Percentiles rank a stretch among this genome's conserved stretches.
These are phyloP conservation scores for Lepidostoma basale DNA, from an alignment of 1,140 invertebrate species.

Conservation along the genomic window DNA sequence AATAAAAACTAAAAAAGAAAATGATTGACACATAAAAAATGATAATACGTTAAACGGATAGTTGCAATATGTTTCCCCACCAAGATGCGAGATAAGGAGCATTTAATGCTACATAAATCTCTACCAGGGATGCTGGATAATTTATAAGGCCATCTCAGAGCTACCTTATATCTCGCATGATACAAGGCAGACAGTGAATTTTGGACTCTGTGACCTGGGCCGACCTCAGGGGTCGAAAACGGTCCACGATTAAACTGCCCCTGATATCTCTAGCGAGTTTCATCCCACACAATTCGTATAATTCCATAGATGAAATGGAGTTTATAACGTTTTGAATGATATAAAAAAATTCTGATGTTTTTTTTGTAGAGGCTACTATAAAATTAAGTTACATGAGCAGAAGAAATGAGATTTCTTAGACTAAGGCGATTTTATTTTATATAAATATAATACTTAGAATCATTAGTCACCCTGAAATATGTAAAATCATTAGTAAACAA, in stretches of 20 bases:
- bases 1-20: neutral
- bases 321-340: too few relatives aligned
- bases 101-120: constrained; percentile 30
- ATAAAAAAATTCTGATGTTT: too few relatives aligned
- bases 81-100: constrained; percentile 21
- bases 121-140: constrained; percentile 9
- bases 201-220: neutral
- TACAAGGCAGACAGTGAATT: constrained; percentile 2
- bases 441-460: too few relatives aligned
- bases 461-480: too few relatives aligned
- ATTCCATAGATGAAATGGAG: too few relatives aligned
- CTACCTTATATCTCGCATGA: constrained; percentile 1
- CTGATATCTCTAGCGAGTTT: too few relatives aligned
- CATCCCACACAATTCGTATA: too few relatives aligned
- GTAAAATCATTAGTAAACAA: too few relatives aligned
- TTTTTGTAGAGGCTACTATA: too few relatives aligned
- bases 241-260: neutral
- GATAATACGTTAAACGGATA: neutral
- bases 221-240: neutral
- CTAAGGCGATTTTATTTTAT: too few relatives aligned
- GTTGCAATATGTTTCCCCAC: neutral
- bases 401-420: too few relatives aligned
- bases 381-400: too few relatives aligned
- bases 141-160: constrained; percentile 19
- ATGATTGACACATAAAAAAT: constrained; percentile 10